Percentiles rank a stretch among this genome's conserved stretches.
These are phyloP conservation scores for Harlomillsia oculata DNA, from an alignment of 1,140 invertebrate species.

Conservation along the genomic window DNA sequence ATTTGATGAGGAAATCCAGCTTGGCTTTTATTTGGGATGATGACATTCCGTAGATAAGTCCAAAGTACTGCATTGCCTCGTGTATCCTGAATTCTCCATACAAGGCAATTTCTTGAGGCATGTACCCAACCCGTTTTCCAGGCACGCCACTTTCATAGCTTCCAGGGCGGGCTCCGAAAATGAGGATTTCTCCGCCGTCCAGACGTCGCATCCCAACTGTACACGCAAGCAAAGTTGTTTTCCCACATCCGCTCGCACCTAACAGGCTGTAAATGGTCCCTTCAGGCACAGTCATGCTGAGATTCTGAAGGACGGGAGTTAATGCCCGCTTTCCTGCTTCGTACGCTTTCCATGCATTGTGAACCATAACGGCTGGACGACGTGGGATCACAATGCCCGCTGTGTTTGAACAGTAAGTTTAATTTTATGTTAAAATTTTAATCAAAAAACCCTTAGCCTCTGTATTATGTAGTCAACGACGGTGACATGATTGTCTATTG, in stretches of 20 bases:
- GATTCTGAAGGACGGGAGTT: conserved; percentile 65
- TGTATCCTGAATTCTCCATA: conserved; percentile 90
- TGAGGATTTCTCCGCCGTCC: conserved; percentile 73
- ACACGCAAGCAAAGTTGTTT: conserved; percentile 76
- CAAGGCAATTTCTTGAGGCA: conserved; percentile 74
- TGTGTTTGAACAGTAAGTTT: conserved; percentile 24
- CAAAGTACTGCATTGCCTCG: conserved; percentile 93
- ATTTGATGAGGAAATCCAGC: conserved; percentile 76
- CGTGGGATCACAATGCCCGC: conserved; percentile 36
- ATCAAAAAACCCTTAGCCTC: conserved; percentile 23
- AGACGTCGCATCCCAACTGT: conserved; percentile 71
- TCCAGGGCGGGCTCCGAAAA: conserved; percentile 73
- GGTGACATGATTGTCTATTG: conserved; percentile 28
- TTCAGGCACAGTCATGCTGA: conserved; percentile 83
- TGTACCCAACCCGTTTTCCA: conserved; percentile 63
- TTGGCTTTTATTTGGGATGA: conserved; percentile 66
- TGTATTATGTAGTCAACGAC: conserved; percentile 26
- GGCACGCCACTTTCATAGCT: conserved; percentile 63
- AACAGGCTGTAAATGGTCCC: conserved; percentile 81
- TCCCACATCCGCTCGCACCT: conserved; percentile 73
- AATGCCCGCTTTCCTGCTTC: conserved; percentile 69
- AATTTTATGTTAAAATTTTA: too few relatives aligned
- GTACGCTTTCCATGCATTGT: conserved; percentile 75
- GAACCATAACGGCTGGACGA: conserved; percentile 70
- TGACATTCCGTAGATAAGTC: conserved; percentile 88